Evolutionary conservation across 1,140 invertebrate species (phyloP).

Genomic region (Cydia pomonella): DNA sequence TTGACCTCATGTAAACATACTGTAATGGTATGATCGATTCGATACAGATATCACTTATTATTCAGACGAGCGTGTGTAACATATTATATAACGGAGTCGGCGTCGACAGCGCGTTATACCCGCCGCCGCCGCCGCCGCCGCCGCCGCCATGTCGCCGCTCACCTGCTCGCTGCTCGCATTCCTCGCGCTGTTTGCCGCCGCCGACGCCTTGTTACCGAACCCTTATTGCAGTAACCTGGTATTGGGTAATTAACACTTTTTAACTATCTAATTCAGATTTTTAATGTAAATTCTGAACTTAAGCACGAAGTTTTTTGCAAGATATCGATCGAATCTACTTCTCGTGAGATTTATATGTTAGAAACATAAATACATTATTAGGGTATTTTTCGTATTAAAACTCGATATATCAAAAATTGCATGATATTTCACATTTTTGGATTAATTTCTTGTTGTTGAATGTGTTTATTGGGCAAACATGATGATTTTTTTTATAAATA

Average conservation of each 20-base stretch:
- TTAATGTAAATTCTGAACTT: too few species aligned
- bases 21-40: not conserved
- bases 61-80: not conserved
- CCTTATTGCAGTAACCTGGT: not conserved
- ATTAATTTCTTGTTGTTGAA: too few species aligned
- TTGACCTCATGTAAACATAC: not conserved
- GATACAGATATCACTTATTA: not conserved
- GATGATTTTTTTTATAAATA: too few species aligned
- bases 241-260: not conserved
- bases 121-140: not conserved
- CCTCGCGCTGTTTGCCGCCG: not conserved
- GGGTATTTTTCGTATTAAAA: too few species aligned
- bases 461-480: too few species aligned
- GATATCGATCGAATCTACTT: too few species aligned
- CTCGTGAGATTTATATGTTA: too few species aligned
- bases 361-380: too few species aligned
- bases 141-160: not conserved
- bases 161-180: not conserved
- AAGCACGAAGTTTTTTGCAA: too few species aligned
- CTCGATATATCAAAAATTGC: too few species aligned
- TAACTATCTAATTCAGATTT: too few species aligned
- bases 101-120: not conserved
- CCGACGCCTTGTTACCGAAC: not conserved
- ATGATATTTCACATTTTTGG: too few species aligned
- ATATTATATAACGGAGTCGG: not conserved